Percentiles rank a stretch among this genome's conserved stretches.
phyloP scores from a whole-genome alignment of 1,140 invertebrate genomes.

The Araneus ventricosus region DNA sequence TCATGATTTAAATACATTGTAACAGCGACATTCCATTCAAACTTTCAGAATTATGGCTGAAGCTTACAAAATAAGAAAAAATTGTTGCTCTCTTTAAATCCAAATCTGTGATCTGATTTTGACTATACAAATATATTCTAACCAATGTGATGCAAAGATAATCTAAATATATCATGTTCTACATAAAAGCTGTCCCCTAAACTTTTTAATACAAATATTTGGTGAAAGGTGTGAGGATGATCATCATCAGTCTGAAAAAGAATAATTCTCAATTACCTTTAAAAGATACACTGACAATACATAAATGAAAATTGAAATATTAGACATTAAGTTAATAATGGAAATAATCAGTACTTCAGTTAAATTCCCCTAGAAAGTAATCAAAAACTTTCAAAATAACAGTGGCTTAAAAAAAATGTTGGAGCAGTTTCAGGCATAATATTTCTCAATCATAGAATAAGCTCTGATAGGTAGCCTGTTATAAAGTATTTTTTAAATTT shows the following conservation, averaged over 20 bases:
- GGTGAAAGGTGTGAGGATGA: constrained; percentile 93
- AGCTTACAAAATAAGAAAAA: background rate
- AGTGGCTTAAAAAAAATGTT: too few species aligned
- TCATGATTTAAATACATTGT: constrained; percentile 24
- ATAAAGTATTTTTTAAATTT: too few species aligned
- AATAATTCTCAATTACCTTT: constrained; percentile 32
- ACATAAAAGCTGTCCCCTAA: constrained; percentile 92
- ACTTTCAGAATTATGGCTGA: background rate
- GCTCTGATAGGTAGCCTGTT: too few species aligned
- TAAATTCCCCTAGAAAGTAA: too few species aligned
- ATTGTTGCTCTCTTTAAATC: background rate
- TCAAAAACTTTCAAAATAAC: too few species aligned
- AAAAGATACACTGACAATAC: background rate
- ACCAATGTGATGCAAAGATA: constrained; percentile 87
- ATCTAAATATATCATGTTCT: constrained; percentile 94
- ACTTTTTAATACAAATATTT: constrained; percentile 94
- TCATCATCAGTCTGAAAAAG: constrained; percentile 93
- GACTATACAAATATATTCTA: background rate
- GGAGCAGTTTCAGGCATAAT: too few species aligned
- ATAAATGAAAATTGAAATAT: background rate
- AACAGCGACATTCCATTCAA: background rate
- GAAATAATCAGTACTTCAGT: background rate
- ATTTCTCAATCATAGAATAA: too few species aligned
- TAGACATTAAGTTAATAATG: background rate
- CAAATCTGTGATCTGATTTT: background rate